Base-by-base conservation (phyloP, 35 echinoderm and acorn worm species). In the Nesometra sesokonis region DNA sequence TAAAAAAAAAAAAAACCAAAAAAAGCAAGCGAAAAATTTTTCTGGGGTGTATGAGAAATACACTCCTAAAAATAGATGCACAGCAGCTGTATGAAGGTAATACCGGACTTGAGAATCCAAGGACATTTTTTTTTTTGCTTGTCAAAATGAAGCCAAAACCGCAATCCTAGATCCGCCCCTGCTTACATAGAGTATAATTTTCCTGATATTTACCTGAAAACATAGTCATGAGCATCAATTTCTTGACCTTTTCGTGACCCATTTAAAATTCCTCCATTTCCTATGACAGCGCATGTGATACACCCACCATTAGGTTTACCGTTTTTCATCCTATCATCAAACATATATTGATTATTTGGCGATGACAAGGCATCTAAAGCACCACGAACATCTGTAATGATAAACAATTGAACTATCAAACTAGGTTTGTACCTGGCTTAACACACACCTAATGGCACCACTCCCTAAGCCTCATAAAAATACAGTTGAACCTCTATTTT, bases 201-300 rank as follows among this genome's bases (percentile, higher is more conserved):
- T 32, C 33, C 29, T 30, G 34, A 4, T 15, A 38, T 57, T 80
- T 81, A 91, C 93, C 93, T 90, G 86, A 94, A 94, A 5, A 94
- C 89, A 86, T 94, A 94, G 82, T 94, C 93, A 82, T 94, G 89
- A 0, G 85, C 31, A 76, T 94, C 93, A n/a, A 94, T 94, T 32
- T 90, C 89, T 78, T 77, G n/a, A 11, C 93, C 93, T 79, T 81
- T 91, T 37, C 85, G 81, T 0, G 93, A 94, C 0, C 93, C 93
- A 34, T 94, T 94, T 31, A 94, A 38, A 19, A 94, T 85, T 0
- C 93, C 93, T 34, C 93, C 93, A 37, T 90, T 91, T 0, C 93
- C 93, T 29, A 94, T 90, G 13, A 94, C 81, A 4, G 93, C 93
- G 77, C 93, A 94, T 17, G 85, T 67, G 17, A 85, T 87, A 85